Conservation (phyloP, 1,140 invertebrate species). For the Trichogramma pretiosum region DNA sequence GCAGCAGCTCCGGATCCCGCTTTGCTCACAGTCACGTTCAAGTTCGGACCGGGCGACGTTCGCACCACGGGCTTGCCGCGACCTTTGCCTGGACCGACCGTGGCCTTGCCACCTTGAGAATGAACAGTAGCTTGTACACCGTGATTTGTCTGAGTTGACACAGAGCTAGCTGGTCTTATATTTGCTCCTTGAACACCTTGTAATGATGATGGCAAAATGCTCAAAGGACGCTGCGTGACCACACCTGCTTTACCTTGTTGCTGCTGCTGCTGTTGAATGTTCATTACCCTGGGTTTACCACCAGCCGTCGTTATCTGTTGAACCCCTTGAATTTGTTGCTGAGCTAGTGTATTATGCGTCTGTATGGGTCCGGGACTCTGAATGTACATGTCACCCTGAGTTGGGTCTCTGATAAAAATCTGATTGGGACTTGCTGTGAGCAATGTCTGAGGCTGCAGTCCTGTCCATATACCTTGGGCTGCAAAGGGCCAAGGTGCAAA, state of each 20-base stretch:
- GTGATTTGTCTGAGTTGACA: conserved; percentile 67
- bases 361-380: conserved; percentile 64
- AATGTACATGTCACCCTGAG: conserved; percentile 79
- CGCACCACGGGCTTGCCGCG: conserved; percentile 50
- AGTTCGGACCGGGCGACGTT: conserved; percentile 51
- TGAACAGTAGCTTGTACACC: conserved; percentile 51
- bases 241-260: conserved; percentile 45
- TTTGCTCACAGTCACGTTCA: conserved; percentile 52
- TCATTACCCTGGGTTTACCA: conserved; percentile 45
- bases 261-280: conserved; percentile 46
- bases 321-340: conserved; percentile 47
- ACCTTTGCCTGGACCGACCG: conserved; percentile 38
- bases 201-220: conserved; percentile 56
- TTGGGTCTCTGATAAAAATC: conserved; percentile 71
- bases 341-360: conserved; percentile 53
- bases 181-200: conserved; percentile 43
- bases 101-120: conserved; percentile 39
- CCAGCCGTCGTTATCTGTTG: conserved; percentile 37
- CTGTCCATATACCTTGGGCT: conserved; percentile 61
- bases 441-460: conserved; percentile 57
- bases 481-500: conserved; percentile 53
- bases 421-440: conserved; percentile 60
- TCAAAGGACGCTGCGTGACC: conserved; percentile 49
- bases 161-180: conserved; percentile 64
- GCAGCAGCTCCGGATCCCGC: conserved; percentile 58